These are phyloP conservation scores for Lordiphosa mommai DNA, from an alignment of 1,140 invertebrate species.

Conservation along the genomic window DNA sequence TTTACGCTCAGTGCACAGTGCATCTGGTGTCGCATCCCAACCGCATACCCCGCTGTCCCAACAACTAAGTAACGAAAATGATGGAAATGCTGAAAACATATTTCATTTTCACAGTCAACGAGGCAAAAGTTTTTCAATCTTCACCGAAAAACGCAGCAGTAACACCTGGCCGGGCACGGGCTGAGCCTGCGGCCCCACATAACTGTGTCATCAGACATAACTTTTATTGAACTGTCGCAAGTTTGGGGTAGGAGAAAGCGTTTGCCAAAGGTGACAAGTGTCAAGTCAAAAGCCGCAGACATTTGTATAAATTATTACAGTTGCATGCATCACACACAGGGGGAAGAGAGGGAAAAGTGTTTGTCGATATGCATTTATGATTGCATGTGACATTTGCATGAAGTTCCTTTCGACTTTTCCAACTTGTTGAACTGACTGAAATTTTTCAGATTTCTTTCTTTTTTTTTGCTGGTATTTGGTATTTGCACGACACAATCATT, in stretches of 20 bases:
- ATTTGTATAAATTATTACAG: slow-evolving; percentile 70
- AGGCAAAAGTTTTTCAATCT: slow-evolving; percentile 73
- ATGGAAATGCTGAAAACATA: slow-evolving; percentile 48
- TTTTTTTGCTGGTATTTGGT: slow-evolving; percentile 33
- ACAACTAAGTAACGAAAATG: slow-evolving; percentile 5
- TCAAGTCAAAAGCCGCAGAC: slow-evolving; percentile 72
- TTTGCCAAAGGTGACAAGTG: slow-evolving; percentile 57
- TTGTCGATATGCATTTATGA: slow-evolving; percentile 70
- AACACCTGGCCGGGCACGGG: slow-evolving; percentile 3
- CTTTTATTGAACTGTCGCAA: slow-evolving; percentile 72
- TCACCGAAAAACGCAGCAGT: slow-evolving; percentile 29
- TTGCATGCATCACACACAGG: slow-evolving; percentile 27
- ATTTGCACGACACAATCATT: slow-evolving; percentile 76
- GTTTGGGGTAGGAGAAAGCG: not conserved
- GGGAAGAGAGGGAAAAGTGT: not conserved
- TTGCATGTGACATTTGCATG: slow-evolving; percentile 67
- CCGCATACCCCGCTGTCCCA: not conserved
- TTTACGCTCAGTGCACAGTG: slow-evolving; percentile 19
- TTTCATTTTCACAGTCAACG: slow-evolving; percentile 71
- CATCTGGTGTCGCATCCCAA: slow-evolving; percentile 2
- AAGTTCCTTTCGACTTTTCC: not conserved
- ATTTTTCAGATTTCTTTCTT: slow-evolving; percentile 14
- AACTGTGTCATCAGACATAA: slow-evolving; percentile 72
- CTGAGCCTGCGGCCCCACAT: slow-evolving; percentile 10
- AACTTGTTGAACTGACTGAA: slow-evolving; percentile 38